phyloP scores from a whole-genome alignment of 2,888 invertebrate species.

The Antheraea assamensis region DNA sequence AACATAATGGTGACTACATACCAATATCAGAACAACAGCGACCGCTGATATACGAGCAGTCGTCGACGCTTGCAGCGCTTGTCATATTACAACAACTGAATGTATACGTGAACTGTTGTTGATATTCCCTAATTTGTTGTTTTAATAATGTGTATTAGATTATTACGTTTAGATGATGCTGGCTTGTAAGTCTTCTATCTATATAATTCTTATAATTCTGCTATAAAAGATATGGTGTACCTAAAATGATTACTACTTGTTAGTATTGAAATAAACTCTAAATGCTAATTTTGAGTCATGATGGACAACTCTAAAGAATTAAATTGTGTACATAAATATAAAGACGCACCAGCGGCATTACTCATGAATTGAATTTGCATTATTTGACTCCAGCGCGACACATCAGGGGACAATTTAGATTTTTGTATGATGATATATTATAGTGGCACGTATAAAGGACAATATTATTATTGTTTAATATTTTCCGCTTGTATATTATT shows the following conservation, averaged over 20 bases:
- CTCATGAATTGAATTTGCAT: constrained; percentile 5
- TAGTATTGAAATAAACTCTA: background rate
- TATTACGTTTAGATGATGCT: no score
- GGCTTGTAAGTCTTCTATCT: background rate
- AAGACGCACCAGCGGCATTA: constrained; percentile 8
- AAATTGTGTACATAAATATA: background rate
- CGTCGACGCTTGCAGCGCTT: no score
- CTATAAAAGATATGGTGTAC: background rate
- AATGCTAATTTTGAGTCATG: constrained; percentile 1
- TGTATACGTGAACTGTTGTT: no score
- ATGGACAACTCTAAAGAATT: constrained; percentile 4
- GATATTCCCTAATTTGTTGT: no score
- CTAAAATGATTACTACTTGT: background rate
- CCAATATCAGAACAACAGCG: no score
- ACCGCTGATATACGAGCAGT: no score
- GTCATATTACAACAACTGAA: no score
- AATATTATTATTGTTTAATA: background rate
- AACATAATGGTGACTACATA: no score
- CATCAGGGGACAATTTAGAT: background rate
- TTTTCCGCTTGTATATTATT: background rate
- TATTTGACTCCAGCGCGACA: background rate
- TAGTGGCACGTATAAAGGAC: background rate
- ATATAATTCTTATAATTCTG: background rate
- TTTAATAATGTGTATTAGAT: no score
- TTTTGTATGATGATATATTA: background rate